phyloP scores from a whole-genome alignment of 2,113 vertebrate genomes.

The Chloebia gouldiae region DNA sequence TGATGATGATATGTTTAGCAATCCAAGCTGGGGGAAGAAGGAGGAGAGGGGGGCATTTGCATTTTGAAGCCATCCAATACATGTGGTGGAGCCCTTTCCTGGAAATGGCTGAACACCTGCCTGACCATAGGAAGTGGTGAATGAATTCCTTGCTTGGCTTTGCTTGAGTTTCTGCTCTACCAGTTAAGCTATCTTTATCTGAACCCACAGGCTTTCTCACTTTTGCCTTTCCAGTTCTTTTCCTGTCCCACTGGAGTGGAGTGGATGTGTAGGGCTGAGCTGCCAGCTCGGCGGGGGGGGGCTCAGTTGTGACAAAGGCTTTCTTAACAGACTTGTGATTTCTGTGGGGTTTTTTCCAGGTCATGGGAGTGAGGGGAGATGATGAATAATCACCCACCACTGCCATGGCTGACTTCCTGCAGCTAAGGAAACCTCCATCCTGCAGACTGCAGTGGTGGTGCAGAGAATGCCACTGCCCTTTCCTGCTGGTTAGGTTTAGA shows the following conservation, averaged over 20 bases:
- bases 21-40: background rate
- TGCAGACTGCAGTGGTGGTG: background rate
- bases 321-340: background rate
- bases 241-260: rapidly evolving
- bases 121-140: background rate
- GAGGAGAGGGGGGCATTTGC: rapidly evolving
- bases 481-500: background rate
- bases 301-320: background rate
- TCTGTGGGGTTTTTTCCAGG: background rate
- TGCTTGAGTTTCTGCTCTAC: background rate
- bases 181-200: background rate
- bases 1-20: background rate
- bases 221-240: background rate
- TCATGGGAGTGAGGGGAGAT: background rate
- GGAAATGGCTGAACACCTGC: background rate
- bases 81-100: background rate
- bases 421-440: background rate
- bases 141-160: background rate
- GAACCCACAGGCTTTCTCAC: rapidly evolving
- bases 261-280: background rate
- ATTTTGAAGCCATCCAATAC: rapidly evolving
- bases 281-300: rapidly evolving
- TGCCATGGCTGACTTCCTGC: background rate
- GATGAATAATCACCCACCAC: background rate
- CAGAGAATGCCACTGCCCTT: background rate